Conservation (phyloP, 2,113 vertebrate genomes). For the Sus scrofa region DNA sequence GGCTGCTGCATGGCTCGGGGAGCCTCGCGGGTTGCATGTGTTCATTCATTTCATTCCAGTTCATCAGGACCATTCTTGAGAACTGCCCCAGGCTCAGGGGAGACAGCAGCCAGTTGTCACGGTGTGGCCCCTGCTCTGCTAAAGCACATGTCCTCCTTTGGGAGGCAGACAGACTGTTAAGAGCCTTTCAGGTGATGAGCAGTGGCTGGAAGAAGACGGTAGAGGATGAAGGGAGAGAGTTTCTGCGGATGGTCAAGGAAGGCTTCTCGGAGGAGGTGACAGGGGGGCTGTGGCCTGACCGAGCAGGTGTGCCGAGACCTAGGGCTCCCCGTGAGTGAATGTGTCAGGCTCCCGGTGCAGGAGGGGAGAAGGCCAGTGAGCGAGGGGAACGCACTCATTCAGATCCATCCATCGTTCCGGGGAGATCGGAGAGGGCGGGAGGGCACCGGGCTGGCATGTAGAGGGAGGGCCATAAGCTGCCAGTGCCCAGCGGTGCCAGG, state of each 20-base stretch:
- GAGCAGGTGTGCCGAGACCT: not conserved
- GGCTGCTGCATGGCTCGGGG: not conserved
- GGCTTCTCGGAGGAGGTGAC: not conserved
- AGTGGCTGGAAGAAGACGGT: not conserved
- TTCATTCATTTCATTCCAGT: conserved; percentile 54
- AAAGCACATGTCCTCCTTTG: not conserved
- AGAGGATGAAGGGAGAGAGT: not conserved
- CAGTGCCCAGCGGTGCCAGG: not conserved
- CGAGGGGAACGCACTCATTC: not conserved
- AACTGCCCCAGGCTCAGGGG: conserved; percentile 22
- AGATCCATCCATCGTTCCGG: not conserved
- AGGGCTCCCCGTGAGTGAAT: not conserved
- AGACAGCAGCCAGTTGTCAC: not conserved
- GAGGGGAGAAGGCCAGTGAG: fast-evolving
- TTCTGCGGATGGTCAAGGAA: not conserved
- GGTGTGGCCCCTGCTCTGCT: not conserved
- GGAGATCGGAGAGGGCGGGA: not conserved
- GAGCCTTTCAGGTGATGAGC: not conserved
- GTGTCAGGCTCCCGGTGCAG: not conserved
- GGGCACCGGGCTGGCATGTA: not conserved
- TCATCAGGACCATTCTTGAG: conserved; percentile 45
- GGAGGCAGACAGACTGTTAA: not conserved
- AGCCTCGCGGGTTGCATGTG: not conserved
- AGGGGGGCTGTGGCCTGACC: not conserved
- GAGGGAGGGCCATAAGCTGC: fast-evolving